A percentile compares a stretch with the other conserved stretches of the same genome.
These are phyloP conservation scores for Gopherus evgoodei DNA, from an alignment of 2,113 vertebrate genomes.

Conservation along the genomic window DNA sequence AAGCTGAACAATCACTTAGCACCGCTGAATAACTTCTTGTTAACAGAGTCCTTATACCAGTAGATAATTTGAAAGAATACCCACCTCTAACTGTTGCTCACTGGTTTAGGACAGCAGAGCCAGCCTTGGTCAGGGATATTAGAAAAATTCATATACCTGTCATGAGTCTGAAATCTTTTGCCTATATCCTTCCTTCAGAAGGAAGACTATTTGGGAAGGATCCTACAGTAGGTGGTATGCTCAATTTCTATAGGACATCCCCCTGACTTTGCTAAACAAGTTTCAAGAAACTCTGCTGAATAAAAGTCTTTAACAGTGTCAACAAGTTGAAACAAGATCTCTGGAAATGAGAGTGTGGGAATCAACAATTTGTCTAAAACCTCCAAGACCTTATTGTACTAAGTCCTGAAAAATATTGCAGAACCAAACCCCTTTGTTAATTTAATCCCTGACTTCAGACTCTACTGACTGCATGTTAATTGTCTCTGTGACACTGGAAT, in stretches of 20 bases:
- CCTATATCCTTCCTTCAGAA: not conserved
- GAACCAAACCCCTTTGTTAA: constrained; percentile 57
- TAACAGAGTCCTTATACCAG: not conserved
- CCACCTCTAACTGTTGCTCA: not conserved
- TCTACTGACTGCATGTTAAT: constrained; percentile 64
- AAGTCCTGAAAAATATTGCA: constrained; percentile 49
- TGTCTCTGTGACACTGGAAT: constrained; percentile 35
- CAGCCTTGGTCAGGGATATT: accelerated
- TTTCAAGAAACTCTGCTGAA: not conserved
- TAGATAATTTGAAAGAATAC: not conserved
- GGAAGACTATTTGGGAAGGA: not conserved
- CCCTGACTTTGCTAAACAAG: not conserved
- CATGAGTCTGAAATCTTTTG: not conserved
- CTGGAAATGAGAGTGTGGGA: constrained; percentile 41
- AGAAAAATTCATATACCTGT: not conserved
- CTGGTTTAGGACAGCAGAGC: not conserved
- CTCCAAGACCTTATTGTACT: constrained; percentile 49
- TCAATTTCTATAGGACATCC: constrained; percentile 17
- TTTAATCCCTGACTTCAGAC: constrained; percentile 45
- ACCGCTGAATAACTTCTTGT: not conserved
- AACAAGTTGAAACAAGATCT: constrained; percentile 45
- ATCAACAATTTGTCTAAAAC: constrained; percentile 62
- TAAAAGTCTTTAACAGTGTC: constrained; percentile 20
- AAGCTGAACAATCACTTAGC: not conserved
- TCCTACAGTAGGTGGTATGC: not conserved